Evolutionary conservation across 2,797 vertebrate species (phyloP).

Genomic region (Pangasius mekongensis): DNA sequence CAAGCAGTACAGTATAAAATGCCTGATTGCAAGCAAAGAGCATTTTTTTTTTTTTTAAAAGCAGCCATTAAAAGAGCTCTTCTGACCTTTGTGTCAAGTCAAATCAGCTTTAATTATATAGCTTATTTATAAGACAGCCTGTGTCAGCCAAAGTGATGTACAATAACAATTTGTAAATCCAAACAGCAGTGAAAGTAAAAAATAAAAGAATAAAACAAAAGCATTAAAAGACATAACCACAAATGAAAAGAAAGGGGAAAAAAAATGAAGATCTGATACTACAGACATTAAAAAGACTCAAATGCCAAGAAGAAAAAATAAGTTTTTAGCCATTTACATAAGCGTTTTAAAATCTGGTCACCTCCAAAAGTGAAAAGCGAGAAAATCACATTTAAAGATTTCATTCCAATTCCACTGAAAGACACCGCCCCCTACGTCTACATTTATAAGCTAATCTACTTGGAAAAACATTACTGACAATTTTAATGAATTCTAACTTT

Average conservation of each 20-base stretch:
- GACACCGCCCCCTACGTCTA: too few relatives aligned
- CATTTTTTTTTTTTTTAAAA: too few relatives aligned
- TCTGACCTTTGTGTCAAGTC: not conserved
- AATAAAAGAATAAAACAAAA: not conserved
- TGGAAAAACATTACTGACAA: too few relatives aligned
- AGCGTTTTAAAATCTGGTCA: not conserved
- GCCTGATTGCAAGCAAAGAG: not conserved
- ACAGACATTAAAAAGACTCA: not conserved
- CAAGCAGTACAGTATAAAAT: slow-evolving; percentile 3
- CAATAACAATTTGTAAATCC: not conserved
- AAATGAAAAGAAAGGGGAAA: not conserved
- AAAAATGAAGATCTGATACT: not conserved
- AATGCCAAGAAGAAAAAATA: not conserved
- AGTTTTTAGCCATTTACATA: not conserved
- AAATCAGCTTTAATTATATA: not conserved
- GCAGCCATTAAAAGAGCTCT: not conserved
- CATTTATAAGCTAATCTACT: too few relatives aligned
- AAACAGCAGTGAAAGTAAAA: not conserved
- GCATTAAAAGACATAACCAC: not conserved
- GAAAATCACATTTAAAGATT: not conserved
- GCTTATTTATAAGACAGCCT: not conserved
- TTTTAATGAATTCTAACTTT: too few relatives aligned
- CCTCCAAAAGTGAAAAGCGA: not conserved
- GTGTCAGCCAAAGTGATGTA: not conserved
- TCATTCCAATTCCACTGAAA: not conserved